A percentile compares a stretch with the other conserved stretches of the same genome.
phyloP scores from a whole-genome alignment of 2,113 vertebrate genomes.

The Eurystomus gularis region DNA sequence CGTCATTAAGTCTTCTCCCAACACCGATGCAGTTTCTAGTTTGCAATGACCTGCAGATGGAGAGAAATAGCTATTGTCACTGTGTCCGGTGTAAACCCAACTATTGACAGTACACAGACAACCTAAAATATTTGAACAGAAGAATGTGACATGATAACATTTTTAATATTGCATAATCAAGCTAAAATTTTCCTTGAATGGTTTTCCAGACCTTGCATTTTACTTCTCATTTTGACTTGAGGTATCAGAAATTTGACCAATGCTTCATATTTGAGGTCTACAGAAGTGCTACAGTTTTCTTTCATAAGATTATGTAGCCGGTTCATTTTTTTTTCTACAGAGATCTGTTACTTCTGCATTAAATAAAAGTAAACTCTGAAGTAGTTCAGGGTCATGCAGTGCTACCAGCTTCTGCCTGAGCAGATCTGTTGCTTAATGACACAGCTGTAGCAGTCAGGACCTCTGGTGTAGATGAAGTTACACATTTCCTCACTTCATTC shows the following conservation, averaged over 20 bases:
- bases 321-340: neutral
- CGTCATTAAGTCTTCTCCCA: constrained; percentile 85
- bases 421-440: neutral
- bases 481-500: neutral
- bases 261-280: neutral
- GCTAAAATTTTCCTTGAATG: neutral
- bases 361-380: neutral
- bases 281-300: neutral
- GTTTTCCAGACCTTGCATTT: neutral
- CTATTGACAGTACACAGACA: neutral
- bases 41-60: constrained; percentile 59
- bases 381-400: neutral
- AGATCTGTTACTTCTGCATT: neutral
- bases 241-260: neutral
- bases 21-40: constrained; percentile 81
- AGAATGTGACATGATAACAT: neutral
- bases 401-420: neutral
- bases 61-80: constrained; percentile 1
- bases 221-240: neutral
- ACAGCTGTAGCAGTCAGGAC: neutral
- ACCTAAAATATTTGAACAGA: neutral
- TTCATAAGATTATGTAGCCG: neutral
- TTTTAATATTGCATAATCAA: neutral
- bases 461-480: neutral
- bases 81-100: neutral